Evolutionary conservation across 2,797 vertebrate species (phyloP).

Genomic region (Aphelocoma californica): DNA sequence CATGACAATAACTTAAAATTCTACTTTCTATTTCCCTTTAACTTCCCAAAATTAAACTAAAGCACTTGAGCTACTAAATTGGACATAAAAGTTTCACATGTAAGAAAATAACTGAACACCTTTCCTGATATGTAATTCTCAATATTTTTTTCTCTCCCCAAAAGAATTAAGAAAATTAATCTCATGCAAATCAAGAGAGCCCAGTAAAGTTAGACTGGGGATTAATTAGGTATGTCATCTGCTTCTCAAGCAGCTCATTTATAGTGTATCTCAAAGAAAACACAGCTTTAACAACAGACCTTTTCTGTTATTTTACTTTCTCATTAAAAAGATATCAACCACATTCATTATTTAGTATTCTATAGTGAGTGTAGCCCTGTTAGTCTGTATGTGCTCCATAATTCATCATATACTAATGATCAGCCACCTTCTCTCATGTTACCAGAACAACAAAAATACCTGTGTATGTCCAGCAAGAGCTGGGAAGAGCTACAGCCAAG

Average conservation of each 20-base stretch:
- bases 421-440: not conserved
- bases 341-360: not conserved
- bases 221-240: not conserved
- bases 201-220: not conserved
- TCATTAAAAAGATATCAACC: not conserved
- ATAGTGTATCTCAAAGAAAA: not conserved
- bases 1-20: not conserved
- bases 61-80: not conserved
- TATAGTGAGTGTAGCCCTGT: not conserved
- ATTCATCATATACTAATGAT: not conserved
- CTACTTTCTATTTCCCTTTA: not conserved
- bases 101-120: not conserved
- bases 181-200: not conserved
- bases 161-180: not conserved
- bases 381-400: not conserved
- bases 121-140: not conserved
- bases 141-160: not conserved
- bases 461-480: not conserved
- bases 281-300: not conserved
- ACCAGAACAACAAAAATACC: not conserved
- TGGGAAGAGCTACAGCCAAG: not conserved
- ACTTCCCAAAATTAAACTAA: not conserved
- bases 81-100: not conserved
- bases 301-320: not conserved
- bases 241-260: not conserved